Evolutionary conservation across 2,797 vertebrate genomes (phyloP).

Genomic region (Poecile montanus): DNA sequence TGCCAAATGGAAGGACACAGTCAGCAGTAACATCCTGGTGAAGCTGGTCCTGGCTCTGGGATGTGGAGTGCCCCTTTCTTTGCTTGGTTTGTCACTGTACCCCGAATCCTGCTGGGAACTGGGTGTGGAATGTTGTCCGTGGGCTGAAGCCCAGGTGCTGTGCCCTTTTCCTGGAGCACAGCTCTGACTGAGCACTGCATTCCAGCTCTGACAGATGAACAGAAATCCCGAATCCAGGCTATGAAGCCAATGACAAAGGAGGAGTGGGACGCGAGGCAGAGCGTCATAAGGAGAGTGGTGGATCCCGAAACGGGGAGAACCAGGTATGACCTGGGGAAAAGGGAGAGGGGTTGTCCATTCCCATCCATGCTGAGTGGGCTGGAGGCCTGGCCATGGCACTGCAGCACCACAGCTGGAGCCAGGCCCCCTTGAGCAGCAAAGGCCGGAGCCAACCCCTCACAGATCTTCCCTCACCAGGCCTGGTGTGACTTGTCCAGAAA

Average conservation of each 20-base stretch:
- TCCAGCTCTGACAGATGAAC: conserved; percentile 92
- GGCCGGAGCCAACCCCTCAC: neutral
- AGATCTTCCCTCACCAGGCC: neutral
- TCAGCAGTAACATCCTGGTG: neutral
- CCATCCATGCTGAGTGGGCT: rapidly evolving
- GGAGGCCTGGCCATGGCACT: neutral
- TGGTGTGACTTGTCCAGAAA: neutral
- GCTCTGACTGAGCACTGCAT: neutral
- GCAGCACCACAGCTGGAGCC: neutral
- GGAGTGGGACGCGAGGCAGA: conserved; percentile 94
- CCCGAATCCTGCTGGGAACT: rapidly evolving
- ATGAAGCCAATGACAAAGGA: conserved; percentile 97
- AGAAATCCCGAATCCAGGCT: conserved; percentile 93
- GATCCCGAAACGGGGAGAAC: conserved; percentile 92
- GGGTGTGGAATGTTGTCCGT: rapidly evolving
- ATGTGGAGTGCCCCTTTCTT: neutral
- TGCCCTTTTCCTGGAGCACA: neutral
- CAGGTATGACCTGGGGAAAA: conserved; percentile 75
- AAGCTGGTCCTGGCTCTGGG: neutral
- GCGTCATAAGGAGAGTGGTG: conserved; percentile 88
- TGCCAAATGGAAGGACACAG: neutral
- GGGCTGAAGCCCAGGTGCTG: neutral
- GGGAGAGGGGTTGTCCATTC: neutral
- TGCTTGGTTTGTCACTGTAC: rapidly evolving
- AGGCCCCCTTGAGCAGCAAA: neutral